Conservation (phyloP, 2,797 vertebrate species). For the Sebastes cheni region DNA sequence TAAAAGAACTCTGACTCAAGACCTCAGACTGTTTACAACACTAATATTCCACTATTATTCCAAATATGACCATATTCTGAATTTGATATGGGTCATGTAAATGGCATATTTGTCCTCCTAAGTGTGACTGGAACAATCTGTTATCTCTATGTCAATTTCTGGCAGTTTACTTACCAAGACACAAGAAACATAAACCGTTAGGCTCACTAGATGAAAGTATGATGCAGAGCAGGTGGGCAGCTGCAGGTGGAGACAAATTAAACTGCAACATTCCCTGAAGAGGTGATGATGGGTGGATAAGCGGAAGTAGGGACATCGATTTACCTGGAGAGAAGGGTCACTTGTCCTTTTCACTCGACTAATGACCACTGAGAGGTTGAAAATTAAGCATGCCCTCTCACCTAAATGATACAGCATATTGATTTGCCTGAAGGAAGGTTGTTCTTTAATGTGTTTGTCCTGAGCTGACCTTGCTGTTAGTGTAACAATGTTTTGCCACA, state of each 20-base stretch:
- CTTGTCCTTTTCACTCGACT: constrained; percentile 26
- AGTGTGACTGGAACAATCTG: not conserved
- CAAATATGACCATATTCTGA: too few relatives aligned
- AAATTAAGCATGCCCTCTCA: constrained; percentile 42
- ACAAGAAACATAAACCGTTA: not conserved
- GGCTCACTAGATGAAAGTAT: not conserved
- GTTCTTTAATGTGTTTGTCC: constrained; percentile 51
- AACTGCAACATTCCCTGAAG: constrained; percentile 13
- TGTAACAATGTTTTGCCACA: constrained; percentile 27
- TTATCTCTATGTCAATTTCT: not conserved
- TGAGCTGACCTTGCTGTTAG: constrained; percentile 55
- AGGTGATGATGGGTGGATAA: constrained; percentile 7
- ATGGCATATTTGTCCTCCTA: not conserved
- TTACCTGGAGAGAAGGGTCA: constrained; percentile 14
- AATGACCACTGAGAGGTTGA: constrained; percentile 40
- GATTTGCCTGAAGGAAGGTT: constrained; percentile 54
- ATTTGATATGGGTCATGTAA: too few relatives aligned
- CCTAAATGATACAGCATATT: constrained; percentile 42
- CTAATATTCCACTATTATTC: too few relatives aligned
- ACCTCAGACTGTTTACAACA: not conserved
- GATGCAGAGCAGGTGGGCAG: not conserved
- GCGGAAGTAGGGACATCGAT: constrained; percentile 14
- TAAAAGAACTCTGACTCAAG: not conserved
- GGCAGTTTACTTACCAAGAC: not conserved
- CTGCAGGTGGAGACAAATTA: constrained; percentile 13